Base-by-base conservation (phyloP, 2,797 vertebrate genomes). In the Danio jaintianensis region DNA sequence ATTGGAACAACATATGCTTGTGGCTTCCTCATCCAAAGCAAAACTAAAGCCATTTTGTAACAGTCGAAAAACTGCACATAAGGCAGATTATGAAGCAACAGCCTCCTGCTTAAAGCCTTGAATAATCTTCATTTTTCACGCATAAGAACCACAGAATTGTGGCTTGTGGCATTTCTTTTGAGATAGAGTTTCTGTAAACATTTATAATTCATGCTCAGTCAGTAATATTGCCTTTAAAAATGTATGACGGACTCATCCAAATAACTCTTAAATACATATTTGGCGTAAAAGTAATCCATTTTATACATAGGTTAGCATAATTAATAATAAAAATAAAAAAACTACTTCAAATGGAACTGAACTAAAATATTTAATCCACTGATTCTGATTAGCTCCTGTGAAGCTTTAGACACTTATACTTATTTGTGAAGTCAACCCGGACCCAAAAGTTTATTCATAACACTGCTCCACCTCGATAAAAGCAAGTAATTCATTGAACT, bases 41-140 rank as follows among this genome's bases (percentile, higher is more conserved):
- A 38, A 38, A 16, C 58, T 61, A 61, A 61, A 38, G 29, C 12
- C 36, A 4, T 22, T 55, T 45, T 59, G 78, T 68, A 77, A 63
- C 48, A 20, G 42, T 58, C 52, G 18, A 67, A 71, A 11, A 82
- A 74, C 52, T 9, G 76, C 73, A 76, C 36, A 84, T 15, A 68
- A 71, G 75, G 43, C 62, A 59, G 55, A 68, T 53, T 36, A 7
- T 9, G 4, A 47, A 75, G 48, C 45, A 77, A 62, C 53, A 11
- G 10, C 64, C 73, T 67, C 50, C 52, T 18, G 78, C 53, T 12
- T 66, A 45, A 72, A 58, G 40, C 38, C 11, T 5, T 55, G 42
- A 59, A 47, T 58, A n/a, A 59, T 73, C 9, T 16, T 11, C 0
- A 38, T 53, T 45, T 45, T 59, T 59, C 53, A 47, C 6, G 6